Conservation (phyloP, 2,888 invertebrate genomes). For the Epistrophe grossulariae region DNA sequence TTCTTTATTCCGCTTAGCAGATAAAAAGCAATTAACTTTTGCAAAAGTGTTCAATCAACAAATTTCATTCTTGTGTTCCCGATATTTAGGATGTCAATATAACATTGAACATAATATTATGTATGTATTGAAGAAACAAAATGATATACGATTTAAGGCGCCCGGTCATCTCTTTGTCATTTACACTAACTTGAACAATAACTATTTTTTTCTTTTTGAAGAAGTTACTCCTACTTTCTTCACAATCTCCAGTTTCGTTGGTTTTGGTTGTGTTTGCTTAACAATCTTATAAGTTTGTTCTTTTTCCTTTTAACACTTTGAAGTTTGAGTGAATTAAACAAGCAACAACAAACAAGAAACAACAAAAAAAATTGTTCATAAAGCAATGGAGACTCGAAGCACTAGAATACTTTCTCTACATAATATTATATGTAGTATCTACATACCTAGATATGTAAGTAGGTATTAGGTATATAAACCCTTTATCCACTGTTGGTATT, state of each 20-base stretch:
- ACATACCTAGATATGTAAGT: too few species aligned
- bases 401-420: neutral
- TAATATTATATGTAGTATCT: too few species aligned
- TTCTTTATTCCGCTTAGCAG: conserved; percentile 14
- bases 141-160: conserved; percentile 24
- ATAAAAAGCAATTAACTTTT: conserved; percentile 39
- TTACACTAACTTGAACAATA: conserved; percentile 50
- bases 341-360: neutral
- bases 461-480: neutral
- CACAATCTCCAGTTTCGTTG: neutral
- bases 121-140: neutral
- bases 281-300: neutral
- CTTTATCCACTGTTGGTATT: neutral
- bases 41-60: conserved; percentile 41
- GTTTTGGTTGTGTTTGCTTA: conserved; percentile 7
- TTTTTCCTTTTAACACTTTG: neutral
- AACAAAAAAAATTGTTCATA: neutral
- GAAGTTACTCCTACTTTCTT: conserved; percentile 7
- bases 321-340: conserved; percentile 1
- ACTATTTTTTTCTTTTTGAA: conserved; percentile 16
- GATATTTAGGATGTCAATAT: neutral
- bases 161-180: conserved; percentile 43
- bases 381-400: neutral
- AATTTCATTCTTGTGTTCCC: conserved; percentile 8
- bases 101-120: neutral